Percentiles rank a stretch among this genome's conserved stretches.
These are phyloP conservation scores for Ophion ellenae DNA, from an alignment of 2,888 invertebrate genomes.

Conservation along the genomic window DNA sequence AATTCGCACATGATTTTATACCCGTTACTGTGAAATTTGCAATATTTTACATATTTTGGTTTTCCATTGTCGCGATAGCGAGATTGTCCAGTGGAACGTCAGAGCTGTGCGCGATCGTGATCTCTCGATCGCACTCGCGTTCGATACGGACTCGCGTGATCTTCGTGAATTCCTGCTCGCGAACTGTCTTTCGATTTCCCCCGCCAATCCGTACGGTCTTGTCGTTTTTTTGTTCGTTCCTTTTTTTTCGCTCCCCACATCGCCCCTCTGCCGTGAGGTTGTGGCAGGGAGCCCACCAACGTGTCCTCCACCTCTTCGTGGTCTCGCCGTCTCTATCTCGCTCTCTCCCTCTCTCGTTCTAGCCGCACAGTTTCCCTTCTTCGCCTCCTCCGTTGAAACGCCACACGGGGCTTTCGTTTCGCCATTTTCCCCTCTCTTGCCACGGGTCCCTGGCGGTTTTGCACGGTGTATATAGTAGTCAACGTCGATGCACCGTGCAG, in stretches of 20 bases:
- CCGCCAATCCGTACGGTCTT: conserved; percentile 52
- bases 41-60: too few relatives aligned
- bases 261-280: conserved; percentile 54
- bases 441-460: conserved; percentile 43
- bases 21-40: too few relatives aligned
- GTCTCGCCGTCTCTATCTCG: conserved; percentile 19
- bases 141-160: conserved; percentile 26
- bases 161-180: conserved; percentile 45
- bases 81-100: neutral
- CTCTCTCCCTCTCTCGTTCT: conserved; percentile 31
- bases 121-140: conserved; percentile 27
- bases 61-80: neutral
- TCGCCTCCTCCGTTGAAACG: conserved; percentile 46
- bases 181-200: conserved; percentile 66
- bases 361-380: conserved; percentile 64
- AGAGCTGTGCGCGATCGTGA: conserved; percentile 50
- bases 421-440: conserved; percentile 76
- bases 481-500: conserved; percentile 78
- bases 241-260: conserved; percentile 15
- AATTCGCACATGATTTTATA: too few relatives aligned
- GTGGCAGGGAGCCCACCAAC: conserved; percentile 55
- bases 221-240: conserved; percentile 25
- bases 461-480: conserved; percentile 48
- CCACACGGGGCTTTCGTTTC: conserved; percentile 70
- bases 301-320: conserved; percentile 63